Evolutionary conservation across 2,888 invertebrate genomes (phyloP).

Genomic region (Cybosia mesomella): DNA sequence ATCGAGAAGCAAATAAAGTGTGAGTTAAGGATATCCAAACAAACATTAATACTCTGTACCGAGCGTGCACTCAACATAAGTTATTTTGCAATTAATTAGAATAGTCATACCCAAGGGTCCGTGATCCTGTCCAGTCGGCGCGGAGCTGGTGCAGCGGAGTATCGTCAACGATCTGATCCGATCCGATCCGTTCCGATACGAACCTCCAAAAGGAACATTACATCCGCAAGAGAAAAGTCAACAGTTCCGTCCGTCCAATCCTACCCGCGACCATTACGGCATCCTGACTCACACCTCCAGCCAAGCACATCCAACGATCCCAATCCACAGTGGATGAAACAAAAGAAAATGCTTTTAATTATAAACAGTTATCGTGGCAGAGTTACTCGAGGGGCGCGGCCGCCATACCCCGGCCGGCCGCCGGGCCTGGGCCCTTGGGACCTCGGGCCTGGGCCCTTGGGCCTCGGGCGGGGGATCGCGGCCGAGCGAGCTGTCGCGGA

Average conservation of each 20-base stretch:
- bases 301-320: constrained; percentile 80
- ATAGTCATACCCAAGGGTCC: constrained; percentile 82
- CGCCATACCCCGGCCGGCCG: constrained; percentile 1
- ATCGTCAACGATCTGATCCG: constrained; percentile 38
- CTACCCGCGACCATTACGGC: constrained; percentile 60
- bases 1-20: constrained; percentile 78
- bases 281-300: constrained; percentile 76
- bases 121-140: constrained; percentile 16
- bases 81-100: constrained; percentile 80
- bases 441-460: no score
- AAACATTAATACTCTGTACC: constrained; percentile 69
- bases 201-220: constrained; percentile 59
- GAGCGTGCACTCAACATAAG: constrained; percentile 83
- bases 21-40: constrained; percentile 75
- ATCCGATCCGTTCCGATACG: constrained; percentile 54
- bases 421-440: not conserved
- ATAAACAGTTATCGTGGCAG: constrained; percentile 57
- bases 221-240: constrained; percentile 54
- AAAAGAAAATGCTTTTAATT: constrained; percentile 85
- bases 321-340: constrained; percentile 87
- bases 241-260: constrained; percentile 51
- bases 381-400: constrained; percentile 7
- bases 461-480: not conserved
- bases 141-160: constrained; percentile 43
- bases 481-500: not conserved